Evolutionary conservation across 2,113 vertebrate genomes (phyloP).

Genomic region (Rhabdornis inornatus): DNA sequence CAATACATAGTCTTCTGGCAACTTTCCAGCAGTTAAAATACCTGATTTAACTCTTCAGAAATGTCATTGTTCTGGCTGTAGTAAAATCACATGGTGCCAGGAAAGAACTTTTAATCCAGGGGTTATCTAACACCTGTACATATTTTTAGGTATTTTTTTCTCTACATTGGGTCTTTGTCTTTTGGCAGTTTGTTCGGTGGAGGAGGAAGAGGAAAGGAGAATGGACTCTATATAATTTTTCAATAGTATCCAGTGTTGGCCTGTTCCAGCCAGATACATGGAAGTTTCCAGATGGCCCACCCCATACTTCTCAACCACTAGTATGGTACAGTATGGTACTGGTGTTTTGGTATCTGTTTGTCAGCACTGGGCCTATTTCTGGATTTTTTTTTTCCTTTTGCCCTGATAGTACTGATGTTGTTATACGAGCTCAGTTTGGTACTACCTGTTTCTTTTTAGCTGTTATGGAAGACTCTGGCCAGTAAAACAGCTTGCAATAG

Average conservation of each 20-base stretch:
- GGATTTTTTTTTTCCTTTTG: not conserved
- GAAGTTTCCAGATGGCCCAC: slow-evolving; percentile 49
- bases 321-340: slow-evolving; percentile 55
- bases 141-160: not conserved
- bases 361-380: slow-evolving; percentile 39
- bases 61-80: not conserved
- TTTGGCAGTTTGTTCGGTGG: slow-evolving; percentile 48
- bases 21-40: not conserved
- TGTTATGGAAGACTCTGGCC: not conserved
- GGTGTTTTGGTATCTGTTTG: slow-evolving; percentile 31
- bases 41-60: not conserved
- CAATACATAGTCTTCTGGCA: not conserved
- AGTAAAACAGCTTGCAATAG: not conserved
- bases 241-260: slow-evolving; percentile 36
- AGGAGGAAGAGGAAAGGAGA: slow-evolving; percentile 54
- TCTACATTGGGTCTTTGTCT: slow-evolving; percentile 53
- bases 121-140: not conserved
- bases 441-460: not conserved
- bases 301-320: slow-evolving; percentile 53
- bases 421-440: not conserved
- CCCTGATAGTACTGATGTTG: not conserved
- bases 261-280: slow-evolving; percentile 49
- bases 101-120: not conserved
- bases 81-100: not conserved
- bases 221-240: slow-evolving; percentile 50